Evolutionary conservation across 2,113 vertebrate genomes (phyloP), one percentile per base, ranked within the genome.

Genomic region (Parotia lawesii): DNA sequence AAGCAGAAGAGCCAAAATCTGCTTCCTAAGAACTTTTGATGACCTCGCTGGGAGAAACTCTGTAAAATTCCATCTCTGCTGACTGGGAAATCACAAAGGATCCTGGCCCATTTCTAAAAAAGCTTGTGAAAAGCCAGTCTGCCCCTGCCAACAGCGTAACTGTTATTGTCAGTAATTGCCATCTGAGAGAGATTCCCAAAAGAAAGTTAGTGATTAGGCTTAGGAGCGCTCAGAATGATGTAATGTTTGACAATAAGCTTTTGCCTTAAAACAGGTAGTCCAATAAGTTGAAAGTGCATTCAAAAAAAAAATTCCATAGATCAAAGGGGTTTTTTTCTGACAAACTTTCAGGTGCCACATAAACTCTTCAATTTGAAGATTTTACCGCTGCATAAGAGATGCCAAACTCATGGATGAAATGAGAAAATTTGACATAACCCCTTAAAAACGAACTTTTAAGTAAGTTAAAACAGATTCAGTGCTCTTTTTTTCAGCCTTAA

Each of bases 381-480:
- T 40, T 69, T 71, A 85, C 45, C 66, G 7, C 38, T 72, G 51
- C 69, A 37, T 19, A 45, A 12, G 47, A 92, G 48, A 86, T 86
- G 35, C 50, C 90, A 88, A 88, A 83, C 74, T 47, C 12, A 8
- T 18, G 38, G 64, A 88, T 61, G 80, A 94, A 92, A 90, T 74
- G 48, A 90, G 86, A 84, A 94, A 87, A 81, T 48, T 48, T 54
- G 7, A 78, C 13, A 51, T 37, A 82, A 84, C 5, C 20, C 50
- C n/a, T 86, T 71, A 42, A 81, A 87, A 94, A 89, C 31, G 31
- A 95, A 37, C n/a, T 87, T 84, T 90, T 56, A 90, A 82, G 24
- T 73, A 86, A 85, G 60, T 70, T 77, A 47, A 87, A 89, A 85
- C 56, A 14, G 22, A 64, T 48, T 23, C 58, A 35, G 15, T 37